Percentiles rank a stretch among this genome's conserved stretches.
phyloP scores from a whole-genome alignment of 2,797 vertebrate genomes.

The Ptychobarbus kaznakovi region DNA sequence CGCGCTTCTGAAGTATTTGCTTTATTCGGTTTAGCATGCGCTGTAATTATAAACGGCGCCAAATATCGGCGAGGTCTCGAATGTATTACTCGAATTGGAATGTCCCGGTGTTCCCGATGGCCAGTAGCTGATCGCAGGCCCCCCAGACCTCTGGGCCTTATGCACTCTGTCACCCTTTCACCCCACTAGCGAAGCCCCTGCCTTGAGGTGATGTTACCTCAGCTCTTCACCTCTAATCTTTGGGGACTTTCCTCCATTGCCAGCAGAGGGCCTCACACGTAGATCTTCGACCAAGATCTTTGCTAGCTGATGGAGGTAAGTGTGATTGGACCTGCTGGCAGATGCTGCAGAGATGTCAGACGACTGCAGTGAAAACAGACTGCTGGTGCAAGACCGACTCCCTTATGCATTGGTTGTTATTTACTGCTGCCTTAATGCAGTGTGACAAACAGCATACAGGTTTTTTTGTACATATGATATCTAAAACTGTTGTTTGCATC shows the following conservation, averaged over 20 bases:
- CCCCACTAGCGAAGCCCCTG: too few species aligned
- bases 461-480: background rate
- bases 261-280: conserved; percentile 19
- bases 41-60: too few species aligned
- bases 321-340: conserved; percentile 1
- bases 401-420: background rate
- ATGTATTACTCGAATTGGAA: too few species aligned
- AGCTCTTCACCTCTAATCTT: conserved; percentile 5
- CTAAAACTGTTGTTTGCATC: background rate
- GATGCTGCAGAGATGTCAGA: conserved; percentile 4
- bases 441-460: background rate
- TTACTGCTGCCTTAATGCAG: background rate
- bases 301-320: background rate
- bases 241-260: background rate
- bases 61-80: too few species aligned
- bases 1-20: too few species aligned
- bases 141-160: too few species aligned
- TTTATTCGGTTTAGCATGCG: too few species aligned
- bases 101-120: too few species aligned
- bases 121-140: too few species aligned
- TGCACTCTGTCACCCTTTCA: too few species aligned
- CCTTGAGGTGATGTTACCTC: conserved; percentile 52
- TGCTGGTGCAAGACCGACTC: background rate
- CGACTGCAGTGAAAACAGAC: background rate
- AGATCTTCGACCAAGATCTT: conserved; percentile 1